These are phyloP conservation scores for Chrysolina americana DNA, from an alignment of 2,888 invertebrate species.

Conservation along the genomic window DNA sequence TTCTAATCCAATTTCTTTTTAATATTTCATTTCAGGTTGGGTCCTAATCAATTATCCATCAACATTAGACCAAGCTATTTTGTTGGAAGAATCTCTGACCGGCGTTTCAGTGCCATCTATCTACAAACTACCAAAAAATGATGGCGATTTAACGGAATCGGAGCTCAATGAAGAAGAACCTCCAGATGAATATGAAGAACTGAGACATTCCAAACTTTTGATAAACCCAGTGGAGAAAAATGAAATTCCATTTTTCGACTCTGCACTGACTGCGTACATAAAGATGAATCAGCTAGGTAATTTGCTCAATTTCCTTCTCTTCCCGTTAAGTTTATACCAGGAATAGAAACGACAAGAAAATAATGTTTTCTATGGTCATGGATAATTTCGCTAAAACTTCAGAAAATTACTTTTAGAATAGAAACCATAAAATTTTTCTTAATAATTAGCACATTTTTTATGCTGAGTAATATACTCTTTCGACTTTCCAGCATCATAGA, in stretches of 20 bases:
- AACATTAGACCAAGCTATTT: slow-evolving; percentile 73
- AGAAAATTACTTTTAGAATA: too few species aligned
- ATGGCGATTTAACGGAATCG: slow-evolving; percentile 57
- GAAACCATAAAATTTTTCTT: too few species aligned
- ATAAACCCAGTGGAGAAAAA: slow-evolving; percentile 69
- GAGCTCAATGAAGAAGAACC: slow-evolving; percentile 50
- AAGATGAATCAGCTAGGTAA: slow-evolving; percentile 62
- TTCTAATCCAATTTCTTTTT: not conserved
- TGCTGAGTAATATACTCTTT: too few species aligned
- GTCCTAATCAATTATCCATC: slow-evolving; percentile 78
- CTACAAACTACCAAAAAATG: slow-evolving; percentile 42
- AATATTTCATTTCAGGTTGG: slow-evolving; percentile 65
- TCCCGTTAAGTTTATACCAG: too few species aligned
- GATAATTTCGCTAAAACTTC: too few species aligned
- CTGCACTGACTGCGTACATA: slow-evolving; percentile 75
- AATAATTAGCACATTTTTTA: too few species aligned
- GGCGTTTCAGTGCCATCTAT: slow-evolving; percentile 70
- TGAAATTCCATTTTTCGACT: slow-evolving; percentile 67
- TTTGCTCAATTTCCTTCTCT: too few species aligned
- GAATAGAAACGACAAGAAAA: too few species aligned
- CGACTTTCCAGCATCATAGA: too few species aligned
- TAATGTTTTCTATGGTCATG: too few species aligned
- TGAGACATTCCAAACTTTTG: slow-evolving; percentile 72
- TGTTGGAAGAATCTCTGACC: slow-evolving; percentile 75
- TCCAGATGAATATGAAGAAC: slow-evolving; percentile 68